Percentiles rank a stretch among this genome's conserved stretches.
These are phyloP conservation scores for Porites cylindrica DNA, from an alignment of 92 coral and sea anemone genomes.

Conservation along the genomic window DNA sequence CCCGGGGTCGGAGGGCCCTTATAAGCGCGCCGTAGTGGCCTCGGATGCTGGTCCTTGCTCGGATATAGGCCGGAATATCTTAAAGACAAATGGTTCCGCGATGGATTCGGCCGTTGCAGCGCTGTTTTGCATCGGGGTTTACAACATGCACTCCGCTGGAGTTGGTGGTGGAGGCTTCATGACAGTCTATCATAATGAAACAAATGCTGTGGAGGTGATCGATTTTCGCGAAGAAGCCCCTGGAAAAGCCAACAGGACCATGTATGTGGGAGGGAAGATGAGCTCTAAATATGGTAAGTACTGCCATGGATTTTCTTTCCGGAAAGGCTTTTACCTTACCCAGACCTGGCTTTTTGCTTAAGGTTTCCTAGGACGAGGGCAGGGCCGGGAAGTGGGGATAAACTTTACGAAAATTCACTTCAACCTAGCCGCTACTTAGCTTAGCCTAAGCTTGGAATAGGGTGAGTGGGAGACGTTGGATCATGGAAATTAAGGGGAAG, in stretches of 20 bases:
- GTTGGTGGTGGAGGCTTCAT: constrained; percentile 75
- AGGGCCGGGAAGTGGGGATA: no score
- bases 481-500: no score
- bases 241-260: constrained; percentile 43
- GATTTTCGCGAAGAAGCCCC: constrained; percentile 76
- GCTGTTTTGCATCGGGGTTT: constrained; percentile 65
- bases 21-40: constrained; percentile 73
- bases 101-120: constrained; percentile 70
- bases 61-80: constrained; percentile 61
- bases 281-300: constrained; percentile 67
- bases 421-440: no score
- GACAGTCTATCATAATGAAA: constrained; percentile 52
- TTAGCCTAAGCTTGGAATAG: no score
- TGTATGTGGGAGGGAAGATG: constrained; percentile 60
- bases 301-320: not conserved
- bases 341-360: no score
- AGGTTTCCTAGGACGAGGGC: no score
- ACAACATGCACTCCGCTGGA: constrained; percentile 74
- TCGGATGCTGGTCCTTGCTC: constrained; percentile 78
- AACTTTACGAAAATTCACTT: no score
- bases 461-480: no score
- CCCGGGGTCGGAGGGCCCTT: constrained; percentile 75
- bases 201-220: constrained; percentile 53
- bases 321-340: no score
- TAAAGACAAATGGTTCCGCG: constrained; percentile 55